Evolutionary conservation across 2,797 vertebrate genomes (phyloP), one percentile per base, ranked within the genome.

Genomic region (Pipistrellus pygmaeus): DNA sequence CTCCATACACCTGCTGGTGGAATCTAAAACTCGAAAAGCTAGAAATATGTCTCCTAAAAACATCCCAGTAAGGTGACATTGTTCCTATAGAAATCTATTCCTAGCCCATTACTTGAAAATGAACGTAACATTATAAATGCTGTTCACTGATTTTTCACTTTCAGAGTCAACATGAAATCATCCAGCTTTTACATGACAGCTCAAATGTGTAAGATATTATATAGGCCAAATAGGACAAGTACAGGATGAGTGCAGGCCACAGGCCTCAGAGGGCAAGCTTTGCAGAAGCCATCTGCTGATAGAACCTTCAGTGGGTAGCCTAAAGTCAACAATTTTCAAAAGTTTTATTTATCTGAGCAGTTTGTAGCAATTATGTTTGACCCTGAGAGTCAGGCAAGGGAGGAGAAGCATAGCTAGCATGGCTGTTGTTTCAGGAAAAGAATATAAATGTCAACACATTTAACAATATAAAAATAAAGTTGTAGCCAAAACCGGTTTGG

Each of bases 111-210:
- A 12, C 8, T 89, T 89, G 44, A 72, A 30, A 95, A 82, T 69
- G 8, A 93, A 23, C 11, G 30, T 35, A 72, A 46, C 41, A 55
- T 15, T 76, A 46, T 21, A 81, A 88, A 69, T 35, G 7, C 14
- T 72, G 12, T 35, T 77, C 25, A 48, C 18, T 76, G 46, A 32
- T 91, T 77, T 27, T 92, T 86, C 41, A 84, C 21, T 90, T 95
- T 89, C 75, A 38, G 9, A 76, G 32, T 84, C 46, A 88, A 71
- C 9, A 30, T 46, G 23, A 91, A 96, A 86, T 48, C 15, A 75
- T 85, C 9, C 3, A 41, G 32, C 41, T 46, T 82, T 80, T 38
- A 86, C 92, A 95, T 66, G 27, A 27, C 87, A n/a, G 7, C 51
- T 53, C 57, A 46, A 60, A 77, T 13, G 7, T 53, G 32, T 69